A percentile compares a stretch with the other conserved stretches of the same genome.
Conservation (phyloP, 2,113 vertebrate species). For the Toxotes chatareus region DNA sequence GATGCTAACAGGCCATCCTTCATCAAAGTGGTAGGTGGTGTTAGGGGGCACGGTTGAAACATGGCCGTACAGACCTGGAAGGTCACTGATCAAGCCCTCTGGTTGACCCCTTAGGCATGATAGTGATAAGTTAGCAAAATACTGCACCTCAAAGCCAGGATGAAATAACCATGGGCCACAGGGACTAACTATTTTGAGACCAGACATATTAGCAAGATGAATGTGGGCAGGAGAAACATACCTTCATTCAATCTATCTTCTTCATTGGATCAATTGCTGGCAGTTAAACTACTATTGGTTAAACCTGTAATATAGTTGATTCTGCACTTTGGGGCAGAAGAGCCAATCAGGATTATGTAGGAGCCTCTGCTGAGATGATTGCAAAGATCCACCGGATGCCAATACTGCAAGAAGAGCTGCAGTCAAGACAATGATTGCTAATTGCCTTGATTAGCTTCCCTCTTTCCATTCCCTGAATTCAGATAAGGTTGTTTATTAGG, state of each 20-base stretch:
- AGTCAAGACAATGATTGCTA: constrained; percentile 66
- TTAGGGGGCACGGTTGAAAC: constrained; percentile 6
- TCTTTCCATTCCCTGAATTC: constrained; percentile 22
- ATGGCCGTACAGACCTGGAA: constrained; percentile 45
- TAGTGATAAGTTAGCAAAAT: constrained; percentile 61
- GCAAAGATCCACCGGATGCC: constrained; percentile 59
- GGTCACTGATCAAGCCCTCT: constrained; percentile 59
- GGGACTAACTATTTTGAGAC: constrained; percentile 54
- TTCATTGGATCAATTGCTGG: constrained; percentile 29
- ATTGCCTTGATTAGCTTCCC: constrained; percentile 67
- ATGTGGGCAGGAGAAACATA: constrained; percentile 24
- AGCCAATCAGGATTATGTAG: constrained; percentile 58
- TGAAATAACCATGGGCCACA: constrained; percentile 22
- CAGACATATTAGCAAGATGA: constrained; percentile 44
- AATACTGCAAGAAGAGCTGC: constrained; percentile 46
- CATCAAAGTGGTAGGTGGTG: constrained; percentile 42
- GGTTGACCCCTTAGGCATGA: constrained; percentile 49
- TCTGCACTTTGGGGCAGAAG: constrained; percentile 40
- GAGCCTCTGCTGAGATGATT: constrained; percentile 68
- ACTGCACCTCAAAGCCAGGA: constrained; percentile 42
- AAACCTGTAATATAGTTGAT: constrained; percentile 39
- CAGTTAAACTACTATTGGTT: constrained; percentile 37
- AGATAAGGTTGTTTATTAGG: constrained; percentile 27
- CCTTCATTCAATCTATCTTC: constrained; percentile 44
- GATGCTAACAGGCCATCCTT: constrained; percentile 69